Evolutionary conservation across 2,113 vertebrate species (phyloP), one percentile per base, ranked within the genome.

Genomic region (Cryptomyrus ogoouensis): DNA sequence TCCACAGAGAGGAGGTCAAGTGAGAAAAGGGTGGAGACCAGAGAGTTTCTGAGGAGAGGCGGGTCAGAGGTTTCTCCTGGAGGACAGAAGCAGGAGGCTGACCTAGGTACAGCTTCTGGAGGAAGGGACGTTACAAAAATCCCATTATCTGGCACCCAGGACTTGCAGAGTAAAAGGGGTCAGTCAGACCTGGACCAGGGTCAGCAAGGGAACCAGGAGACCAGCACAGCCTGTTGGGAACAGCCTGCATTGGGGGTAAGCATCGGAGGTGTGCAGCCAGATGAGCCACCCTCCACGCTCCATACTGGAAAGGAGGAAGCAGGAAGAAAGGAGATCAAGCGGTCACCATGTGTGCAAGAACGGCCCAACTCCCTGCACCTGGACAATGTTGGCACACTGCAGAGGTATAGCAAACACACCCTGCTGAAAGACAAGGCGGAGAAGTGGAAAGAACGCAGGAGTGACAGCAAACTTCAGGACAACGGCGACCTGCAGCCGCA

Each of bases 401-500:
- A 98, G 90, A 96, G 97, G 91, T 96, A 97, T 0, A 92, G 86
- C 7, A 96, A 97, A 44, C 83, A 91, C 0, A 94, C 86, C 42
- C 95, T 93, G 66, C 93, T 98, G 0, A 97, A 95, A 91, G 94
- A 93, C 9, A 98, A 97, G 42, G 96, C 94, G 0, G 96, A 97
- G 91, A 94, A 92, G 35, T 99, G 98, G 98, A 96, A 94, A 53
- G 97, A 96, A 88, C 96, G 94, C 17, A 92, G 95, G 35, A 92
- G 91, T 21, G 92, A 96, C 3, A 88, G 91, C 0, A n/a, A 93
- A 3, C 92, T 91, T 0, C 91, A 90, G 2, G 92, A 96, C 2
- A 91, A 92, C 1, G 90, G 91, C 0, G 91, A 91, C 89, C 91
- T 91, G 17, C 94, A 95, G 89, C 2, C 49, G 3, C 80, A 0